Base-by-base conservation (phyloP, 2,797 vertebrate genomes). In the Schizopygopsis pylzovi region DNA sequence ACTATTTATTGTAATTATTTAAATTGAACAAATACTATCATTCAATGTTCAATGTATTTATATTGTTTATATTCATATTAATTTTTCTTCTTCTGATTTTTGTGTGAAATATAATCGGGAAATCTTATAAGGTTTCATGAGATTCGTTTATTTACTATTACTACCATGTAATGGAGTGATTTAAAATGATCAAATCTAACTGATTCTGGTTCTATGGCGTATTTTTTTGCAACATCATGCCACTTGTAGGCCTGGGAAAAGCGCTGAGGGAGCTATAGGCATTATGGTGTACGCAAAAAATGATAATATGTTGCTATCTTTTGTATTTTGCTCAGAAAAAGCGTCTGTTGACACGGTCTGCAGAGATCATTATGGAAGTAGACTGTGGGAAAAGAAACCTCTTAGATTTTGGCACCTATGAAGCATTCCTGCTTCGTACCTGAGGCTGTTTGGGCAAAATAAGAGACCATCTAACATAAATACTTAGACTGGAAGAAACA, bases 271-370 rank as follows among this genome's bases (percentile, higher is more conserved):
- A 59, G 20, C 67, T 56, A 25, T 25, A 56, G 80, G 67, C 80
- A 82, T 71, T 70, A 56, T 56, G 80, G 49, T 82, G 37, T 43
- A 54, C 4, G 6, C 59, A 56, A 37, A 65, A 72, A 76, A 22
- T 10, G 3, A n/a, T 8, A 16, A 56, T 39, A 33, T 49, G 43
- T 80, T 67, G 61, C 43, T 49, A n/a, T 39, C n/a, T 28, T 54
- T 70, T 82, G 80, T 41, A 43, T 82, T 82, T 68, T 82, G 37
- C 37, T 82, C n/a, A 65, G 63, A 65, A 65, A 54, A 43, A 71
- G 67, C 67, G 28, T 41, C 37, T 68, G 37, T 25, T 85, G 68
- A 73, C 65, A 45, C 15, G 49, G 22, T 45, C n/a, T 61, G 67
- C 2, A 22, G 28, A 81, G 28, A 68, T 28, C 22, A 20, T 49